phyloP scores from a whole-genome alignment of 2,888 invertebrate genomes.

The Apotomis betuletana region DNA sequence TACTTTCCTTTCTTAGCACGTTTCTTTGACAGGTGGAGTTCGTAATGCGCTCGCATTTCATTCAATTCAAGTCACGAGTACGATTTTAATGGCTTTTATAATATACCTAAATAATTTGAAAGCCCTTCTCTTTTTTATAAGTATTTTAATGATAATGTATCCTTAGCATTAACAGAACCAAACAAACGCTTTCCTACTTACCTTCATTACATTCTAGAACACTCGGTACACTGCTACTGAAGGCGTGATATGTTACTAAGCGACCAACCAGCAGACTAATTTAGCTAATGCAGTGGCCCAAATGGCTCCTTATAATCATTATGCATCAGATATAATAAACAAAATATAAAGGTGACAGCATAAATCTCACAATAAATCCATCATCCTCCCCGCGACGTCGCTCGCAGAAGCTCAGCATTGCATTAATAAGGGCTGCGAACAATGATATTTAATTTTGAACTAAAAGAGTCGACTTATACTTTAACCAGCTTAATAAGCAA shows the following conservation, averaged over 20 bases:
- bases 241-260: neutral
- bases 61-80: neutral
- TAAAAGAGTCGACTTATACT: constrained; percentile 68
- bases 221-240: no score
- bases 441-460: constrained; percentile 80
- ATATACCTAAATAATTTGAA: neutral
- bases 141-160: no score
- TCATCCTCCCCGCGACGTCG: constrained; percentile 59
- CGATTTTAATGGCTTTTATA: neutral
- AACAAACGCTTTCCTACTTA: no score
- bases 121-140: neutral
- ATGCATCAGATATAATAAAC: constrained; percentile 45
- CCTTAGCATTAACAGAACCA: no score
- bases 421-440: constrained; percentile 77
- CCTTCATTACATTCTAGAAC: no score
- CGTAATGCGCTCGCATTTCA: neutral
- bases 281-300: constrained; percentile 5
- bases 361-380: constrained; percentile 76
- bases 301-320: constrained; percentile 5
- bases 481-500: constrained; percentile 43
- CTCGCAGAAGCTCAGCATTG: constrained; percentile 72
- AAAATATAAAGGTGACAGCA: constrained; percentile 54
- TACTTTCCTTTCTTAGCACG: neutral
- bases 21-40: neutral
- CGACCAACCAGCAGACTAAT: neutral